Conservation (phyloP, 2,888 invertebrate genomes). For the Blomia tropicalis region DNA sequence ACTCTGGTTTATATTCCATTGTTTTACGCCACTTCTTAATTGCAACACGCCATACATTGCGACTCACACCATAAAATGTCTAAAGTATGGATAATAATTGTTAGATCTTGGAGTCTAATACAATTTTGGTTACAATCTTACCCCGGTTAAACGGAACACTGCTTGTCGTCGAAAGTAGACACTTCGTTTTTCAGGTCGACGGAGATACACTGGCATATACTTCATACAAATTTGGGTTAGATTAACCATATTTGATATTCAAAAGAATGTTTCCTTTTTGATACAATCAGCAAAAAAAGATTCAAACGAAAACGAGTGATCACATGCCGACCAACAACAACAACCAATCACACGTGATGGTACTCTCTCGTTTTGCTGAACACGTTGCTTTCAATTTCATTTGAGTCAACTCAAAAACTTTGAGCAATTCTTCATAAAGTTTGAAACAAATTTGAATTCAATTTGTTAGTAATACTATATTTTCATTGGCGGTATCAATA, state of each 20-base stretch:
- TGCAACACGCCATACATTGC: constrained; percentile 20
- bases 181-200: constrained; percentile 14
- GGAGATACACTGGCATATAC: constrained; percentile 22
- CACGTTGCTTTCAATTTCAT: too few species aligned
- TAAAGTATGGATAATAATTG: too few species aligned
- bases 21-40: constrained; percentile 16
- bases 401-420: too few species aligned
- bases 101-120: background rate
- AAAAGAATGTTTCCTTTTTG: background rate
- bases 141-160: constrained; percentile 19
- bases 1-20: constrained; percentile 60
- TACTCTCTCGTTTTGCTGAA: too few species aligned
- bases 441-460: too few species aligned
- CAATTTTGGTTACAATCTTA: too few species aligned
- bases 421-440: too few species aligned
- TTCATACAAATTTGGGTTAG: constrained; percentile 21
- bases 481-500: too few species aligned
- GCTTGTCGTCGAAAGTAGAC: constrained; percentile 16
- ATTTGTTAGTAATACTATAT: too few species aligned
- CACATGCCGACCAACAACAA: too few species aligned
- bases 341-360: too few species aligned
- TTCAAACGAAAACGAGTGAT: background rate
- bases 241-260: constrained; percentile 23
- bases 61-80: constrained; percentile 15
- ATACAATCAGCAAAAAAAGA: background rate